These are phyloP conservation scores for Regulus satrapa DNA, from an alignment of 2,113 vertebrate species.

Conservation along the genomic window DNA sequence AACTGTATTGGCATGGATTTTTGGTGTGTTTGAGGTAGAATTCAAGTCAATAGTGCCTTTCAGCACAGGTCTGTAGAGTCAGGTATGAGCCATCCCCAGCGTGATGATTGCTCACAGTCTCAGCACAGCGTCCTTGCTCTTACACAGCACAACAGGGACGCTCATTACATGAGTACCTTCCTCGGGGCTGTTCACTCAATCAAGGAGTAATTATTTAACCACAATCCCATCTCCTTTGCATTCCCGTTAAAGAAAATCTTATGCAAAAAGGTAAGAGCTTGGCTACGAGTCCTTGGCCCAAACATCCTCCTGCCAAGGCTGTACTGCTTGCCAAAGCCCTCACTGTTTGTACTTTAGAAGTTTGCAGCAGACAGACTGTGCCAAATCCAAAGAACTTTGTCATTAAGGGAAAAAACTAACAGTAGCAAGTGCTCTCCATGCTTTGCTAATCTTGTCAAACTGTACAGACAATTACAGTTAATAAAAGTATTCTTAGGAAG, in stretches of 20 bases:
- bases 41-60: neutral
- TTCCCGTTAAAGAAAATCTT: neutral
- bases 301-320: neutral
- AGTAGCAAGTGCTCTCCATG: neutral
- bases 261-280: neutral
- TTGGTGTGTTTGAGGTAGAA: neutral
- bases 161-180: neutral
- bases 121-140: neutral
- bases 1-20: neutral
- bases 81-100: neutral
- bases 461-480: neutral
- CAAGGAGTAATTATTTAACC: neutral
- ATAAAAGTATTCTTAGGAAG: neutral
- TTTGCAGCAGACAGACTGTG: neutral
- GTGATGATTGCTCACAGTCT: neutral
- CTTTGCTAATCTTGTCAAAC: neutral
- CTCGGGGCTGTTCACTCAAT: neutral
- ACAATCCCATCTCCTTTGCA: neutral
- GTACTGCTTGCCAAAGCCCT: neutral
- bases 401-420: neutral
- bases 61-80: neutral
- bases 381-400: neutral
- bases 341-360: neutral
- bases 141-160: fast-evolving
- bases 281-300: neutral